Evolutionary conservation across 2,797 vertebrate species (phyloP).

Genomic region (Aselliscus stoliczkanus): DNA sequence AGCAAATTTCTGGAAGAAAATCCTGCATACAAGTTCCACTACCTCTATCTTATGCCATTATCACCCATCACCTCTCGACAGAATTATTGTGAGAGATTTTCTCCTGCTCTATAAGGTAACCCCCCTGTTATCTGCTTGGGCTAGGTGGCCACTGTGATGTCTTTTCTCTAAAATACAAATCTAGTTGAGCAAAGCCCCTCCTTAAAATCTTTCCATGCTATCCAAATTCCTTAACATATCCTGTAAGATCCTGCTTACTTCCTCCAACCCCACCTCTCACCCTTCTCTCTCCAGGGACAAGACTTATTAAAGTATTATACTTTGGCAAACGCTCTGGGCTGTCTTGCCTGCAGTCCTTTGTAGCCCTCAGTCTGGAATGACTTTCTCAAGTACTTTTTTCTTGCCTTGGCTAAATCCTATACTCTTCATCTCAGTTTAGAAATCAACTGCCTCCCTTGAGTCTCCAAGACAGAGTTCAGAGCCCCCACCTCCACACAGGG

Average conservation of each 20-base stretch:
- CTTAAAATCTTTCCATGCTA: background rate
- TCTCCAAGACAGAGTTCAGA: background rate
- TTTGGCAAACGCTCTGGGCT: background rate
- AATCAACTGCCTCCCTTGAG: background rate
- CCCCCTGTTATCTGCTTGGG: too few relatives aligned
- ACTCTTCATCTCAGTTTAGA: background rate
- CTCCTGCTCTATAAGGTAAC: accelerated
- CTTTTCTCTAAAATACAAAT: background rate
- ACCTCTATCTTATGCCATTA: background rate
- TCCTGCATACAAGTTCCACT: background rate
- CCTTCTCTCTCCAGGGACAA: background rate
- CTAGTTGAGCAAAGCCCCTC: background rate
- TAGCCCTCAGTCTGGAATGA: background rate
- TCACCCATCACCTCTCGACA: background rate
- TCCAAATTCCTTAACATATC: background rate
- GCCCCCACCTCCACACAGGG: background rate
- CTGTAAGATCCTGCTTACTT: background rate
- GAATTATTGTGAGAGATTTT: background rate
- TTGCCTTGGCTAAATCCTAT: background rate
- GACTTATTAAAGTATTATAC: background rate
- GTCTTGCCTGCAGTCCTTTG: background rate
- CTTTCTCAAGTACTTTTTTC: background rate
- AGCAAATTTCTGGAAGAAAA: background rate
- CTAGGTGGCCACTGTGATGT: too few relatives aligned
- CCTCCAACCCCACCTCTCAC: background rate